Evolutionary conservation across 2,113 vertebrate genomes (phyloP).

Genomic region (Baryphthengus martii): DNA sequence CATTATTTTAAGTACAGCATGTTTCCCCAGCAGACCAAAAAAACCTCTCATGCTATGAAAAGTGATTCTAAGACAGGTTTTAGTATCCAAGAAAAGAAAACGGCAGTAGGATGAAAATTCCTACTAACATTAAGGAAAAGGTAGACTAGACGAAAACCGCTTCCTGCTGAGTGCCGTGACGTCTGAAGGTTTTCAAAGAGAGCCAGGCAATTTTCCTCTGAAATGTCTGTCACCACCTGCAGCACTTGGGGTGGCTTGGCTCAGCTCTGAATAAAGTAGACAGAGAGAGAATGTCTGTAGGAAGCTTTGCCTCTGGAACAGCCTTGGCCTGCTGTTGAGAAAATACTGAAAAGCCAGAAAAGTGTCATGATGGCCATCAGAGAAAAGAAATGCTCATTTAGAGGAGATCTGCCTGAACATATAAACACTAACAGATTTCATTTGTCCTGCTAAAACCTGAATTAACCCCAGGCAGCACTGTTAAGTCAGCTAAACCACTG

Average conservation of each 20-base stretch:
- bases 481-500: conserved; percentile 16
- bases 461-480: conserved; percentile 18
- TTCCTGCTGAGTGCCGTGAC: not conserved
- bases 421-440: not conserved
- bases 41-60: not conserved
- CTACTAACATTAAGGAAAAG: conserved; percentile 38
- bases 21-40: not conserved
- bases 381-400: not conserved
- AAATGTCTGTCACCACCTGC: conserved; percentile 52
- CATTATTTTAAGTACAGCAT: conserved; percentile 37
- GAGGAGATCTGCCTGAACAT: not conserved
- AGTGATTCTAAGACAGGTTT: not conserved
- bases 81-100: conserved; percentile 35
- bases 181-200: not conserved
- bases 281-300: not conserved
- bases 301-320: not conserved
- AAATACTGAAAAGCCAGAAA: conserved; percentile 39
- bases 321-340: not conserved
- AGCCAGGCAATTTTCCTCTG: conserved; percentile 29
- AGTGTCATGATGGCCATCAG: not conserved
- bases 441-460: conserved; percentile 11
- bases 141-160: conserved; percentile 16
- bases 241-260: conserved; percentile 12
- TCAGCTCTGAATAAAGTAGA: not conserved
- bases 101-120: not conserved